Evolutionary conservation across 2,888 invertebrate genomes (phyloP).

Genomic region (Perizoma affinitatum): DNA sequence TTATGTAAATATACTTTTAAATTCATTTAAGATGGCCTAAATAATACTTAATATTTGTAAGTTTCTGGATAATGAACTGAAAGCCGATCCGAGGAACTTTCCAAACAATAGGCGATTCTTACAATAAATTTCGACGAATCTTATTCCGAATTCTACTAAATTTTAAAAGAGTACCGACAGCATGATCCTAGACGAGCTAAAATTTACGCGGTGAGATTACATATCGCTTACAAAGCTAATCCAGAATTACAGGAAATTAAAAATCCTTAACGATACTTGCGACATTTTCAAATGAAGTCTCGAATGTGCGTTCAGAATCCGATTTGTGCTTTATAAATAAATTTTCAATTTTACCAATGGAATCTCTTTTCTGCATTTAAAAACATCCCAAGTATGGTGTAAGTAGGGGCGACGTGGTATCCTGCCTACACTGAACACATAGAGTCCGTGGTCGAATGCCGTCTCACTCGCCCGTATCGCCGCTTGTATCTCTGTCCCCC

Average conservation of each 20-base stretch:
- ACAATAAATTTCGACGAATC: constrained; percentile 46
- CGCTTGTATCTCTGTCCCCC: constrained; percentile 51
- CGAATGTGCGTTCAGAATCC: constrained; percentile 57
- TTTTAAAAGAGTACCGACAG: constrained; percentile 54
- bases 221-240: constrained; percentile 65
- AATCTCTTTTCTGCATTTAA: constrained; percentile 53
- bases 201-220: constrained; percentile 71
- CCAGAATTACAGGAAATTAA: constrained; percentile 47
- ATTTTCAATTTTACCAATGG: constrained; percentile 49
- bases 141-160: constrained; percentile 58
- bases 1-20: constrained; percentile 75
- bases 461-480: constrained; percentile 53
- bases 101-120: constrained; percentile 44
- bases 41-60: constrained; percentile 68
- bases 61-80: constrained; percentile 42
- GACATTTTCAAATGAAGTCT: constrained; percentile 64
- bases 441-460: constrained; percentile 63
- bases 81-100: constrained; percentile 47
- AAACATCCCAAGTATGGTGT: constrained; percentile 65
- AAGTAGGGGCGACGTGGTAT: constrained; percentile 54
- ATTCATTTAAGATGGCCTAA: constrained; percentile 77
- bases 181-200: constrained; percentile 67
- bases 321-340: constrained; percentile 41
- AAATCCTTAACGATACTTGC: constrained; percentile 50
- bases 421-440: constrained; percentile 75